phyloP scores from a whole-genome alignment of 2,797 vertebrate genomes.

The Rousettus madagascariensis region DNA sequence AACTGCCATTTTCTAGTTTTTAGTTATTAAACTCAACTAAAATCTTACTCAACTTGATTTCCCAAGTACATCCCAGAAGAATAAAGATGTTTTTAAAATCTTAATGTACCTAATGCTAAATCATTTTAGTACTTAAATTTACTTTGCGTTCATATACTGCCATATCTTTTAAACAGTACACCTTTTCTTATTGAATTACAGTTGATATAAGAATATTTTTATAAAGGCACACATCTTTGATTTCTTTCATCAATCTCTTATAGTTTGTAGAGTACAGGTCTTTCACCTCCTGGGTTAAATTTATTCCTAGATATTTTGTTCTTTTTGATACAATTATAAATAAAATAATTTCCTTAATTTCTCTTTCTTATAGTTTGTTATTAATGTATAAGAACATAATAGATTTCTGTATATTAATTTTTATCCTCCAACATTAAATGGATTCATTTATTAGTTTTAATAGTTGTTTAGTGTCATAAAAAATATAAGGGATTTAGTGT shows the following conservation, averaged over 20 bases:
- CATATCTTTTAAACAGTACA: not conserved
- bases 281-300: not conserved
- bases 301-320: not conserved
- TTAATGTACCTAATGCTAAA: not conserved
- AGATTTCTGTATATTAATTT: not conserved
- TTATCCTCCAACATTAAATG: not conserved
- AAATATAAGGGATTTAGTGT: not conserved
- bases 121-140: not conserved
- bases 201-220: not conserved
- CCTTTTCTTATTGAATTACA: not conserved
- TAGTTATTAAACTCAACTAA: slow-evolving; percentile 20
- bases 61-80: not conserved
- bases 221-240: not conserved
- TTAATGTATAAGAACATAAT: not conserved
- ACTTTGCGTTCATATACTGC: not conserved
- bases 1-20: slow-evolving; percentile 49
- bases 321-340: not conserved
- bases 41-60: not conserved
- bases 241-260: not conserved
- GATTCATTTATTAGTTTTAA: not conserved
- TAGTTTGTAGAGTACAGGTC: not conserved
- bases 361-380: not conserved
- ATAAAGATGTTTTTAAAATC: slow-evolving; percentile 6
- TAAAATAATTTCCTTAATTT: not conserved
- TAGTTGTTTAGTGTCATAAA: not conserved